phyloP scores from a whole-genome alignment of 2,888 invertebrate genomes.

The Euzophera pinguis region DNA sequence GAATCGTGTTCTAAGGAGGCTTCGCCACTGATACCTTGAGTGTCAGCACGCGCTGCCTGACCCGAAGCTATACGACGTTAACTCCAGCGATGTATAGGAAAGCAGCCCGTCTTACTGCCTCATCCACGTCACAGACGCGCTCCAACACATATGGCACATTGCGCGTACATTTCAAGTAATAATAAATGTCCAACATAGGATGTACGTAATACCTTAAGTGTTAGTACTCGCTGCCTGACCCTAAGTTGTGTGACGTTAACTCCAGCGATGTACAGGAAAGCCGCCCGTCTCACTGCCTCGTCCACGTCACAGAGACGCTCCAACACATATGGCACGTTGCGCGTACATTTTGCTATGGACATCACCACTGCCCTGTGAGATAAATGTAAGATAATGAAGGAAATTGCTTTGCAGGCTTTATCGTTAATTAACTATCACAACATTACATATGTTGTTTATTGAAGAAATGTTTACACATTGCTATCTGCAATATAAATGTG shows the following conservation, averaged over 20 bases:
- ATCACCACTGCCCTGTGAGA: conserved; percentile 82
- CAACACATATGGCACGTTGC: conserved; percentile 85
- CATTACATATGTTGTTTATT: too few species aligned
- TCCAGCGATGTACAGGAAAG: conserved; percentile 68
- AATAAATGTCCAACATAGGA: too few species aligned
- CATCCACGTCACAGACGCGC: conserved; percentile 88
- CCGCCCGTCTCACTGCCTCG: conserved; percentile 84
- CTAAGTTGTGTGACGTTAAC: conserved; percentile 68
- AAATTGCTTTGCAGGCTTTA: too few species aligned
- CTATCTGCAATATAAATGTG: too few species aligned
- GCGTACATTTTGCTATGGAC: conserved; percentile 85
- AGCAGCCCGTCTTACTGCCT: conserved; percentile 83
- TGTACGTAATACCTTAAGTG: conserved; percentile 71
- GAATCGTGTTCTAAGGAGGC: too few species aligned
- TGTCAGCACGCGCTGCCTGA: conserved; percentile 62
- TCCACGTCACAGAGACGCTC: conserved; percentile 88
- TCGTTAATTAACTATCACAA: too few species aligned
- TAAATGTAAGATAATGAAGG: background rate
- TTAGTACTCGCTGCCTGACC: conserved; percentile 63
- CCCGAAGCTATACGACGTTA: conserved; percentile 66
- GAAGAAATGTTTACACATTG: too few species aligned
- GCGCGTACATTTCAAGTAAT: conserved; percentile 83
- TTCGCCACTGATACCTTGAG: too few species aligned
- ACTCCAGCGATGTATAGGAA: conserved; percentile 70
- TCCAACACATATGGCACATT: conserved; percentile 86